Base-by-base conservation (phyloP, 2,888 invertebrate genomes). In the Caenorhabditis auriculariae region DNA sequence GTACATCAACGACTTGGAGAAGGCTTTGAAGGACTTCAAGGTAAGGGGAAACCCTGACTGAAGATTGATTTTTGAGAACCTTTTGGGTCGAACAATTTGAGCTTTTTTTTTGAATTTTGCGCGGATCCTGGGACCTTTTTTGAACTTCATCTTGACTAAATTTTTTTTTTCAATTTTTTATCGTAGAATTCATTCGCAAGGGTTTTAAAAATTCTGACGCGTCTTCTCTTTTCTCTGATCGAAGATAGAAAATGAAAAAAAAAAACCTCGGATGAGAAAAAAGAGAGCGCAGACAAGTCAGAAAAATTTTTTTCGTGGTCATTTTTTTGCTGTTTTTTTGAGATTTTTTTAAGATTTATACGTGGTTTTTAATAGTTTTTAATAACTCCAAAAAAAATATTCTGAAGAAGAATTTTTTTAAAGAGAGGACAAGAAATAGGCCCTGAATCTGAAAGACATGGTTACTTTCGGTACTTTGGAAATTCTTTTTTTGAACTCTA, bases 1-100 rank as follows among this genome's bases (percentile, higher is more conserved):
- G 41, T 69, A 68, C 41, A 72, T 74, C 24, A 60, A 62, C 23
- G 74, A 74, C 32, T 45, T 74, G 37, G 74, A 74, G 53, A 51
- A 47, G 39, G 74, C 74, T n/a, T 51, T 75, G n/a, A 55, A 56
- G 17, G 69, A 75, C 28, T 75, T 75, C 56, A 69, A 75, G 55
- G 62, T 45, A 41, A 45, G 38, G 44, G 48, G 6, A 46, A n/a
- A n/a, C 43, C 39, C n/a, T 38, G 32, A 6, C 9, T 35, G n/a
- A 35, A 35, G 35, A 35, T 35, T 9, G n/a, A 35, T 12, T 9
- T 12, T 35, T 35, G 12, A 15, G 12, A 15, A 1, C 9, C 35
- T 15, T 12, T n/a, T n/a, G n/a, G n/a, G n/a, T n/a, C n/a, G n/a
- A n/a, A n/a, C n/a, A n/a, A n/a, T n/a, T n/a, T n/a, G n/a, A n/a